phyloP scores from a whole-genome alignment of 2,113 vertebrate species.

The Rhineura floridana region DNA sequence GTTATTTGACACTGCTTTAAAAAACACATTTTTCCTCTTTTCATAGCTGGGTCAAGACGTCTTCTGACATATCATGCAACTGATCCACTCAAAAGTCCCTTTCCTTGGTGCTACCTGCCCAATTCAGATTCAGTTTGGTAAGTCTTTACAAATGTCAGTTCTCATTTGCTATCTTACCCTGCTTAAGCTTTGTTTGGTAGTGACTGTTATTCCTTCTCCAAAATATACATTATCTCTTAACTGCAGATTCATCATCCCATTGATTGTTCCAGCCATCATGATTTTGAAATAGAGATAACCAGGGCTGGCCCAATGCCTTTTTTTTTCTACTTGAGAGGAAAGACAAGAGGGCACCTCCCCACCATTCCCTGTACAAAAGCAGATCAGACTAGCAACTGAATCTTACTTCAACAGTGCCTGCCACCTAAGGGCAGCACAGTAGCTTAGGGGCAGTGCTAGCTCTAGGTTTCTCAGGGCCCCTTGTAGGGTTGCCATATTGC shows the following conservation, averaged over 20 bases:
- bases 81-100: not conserved
- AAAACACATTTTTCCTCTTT: not conserved
- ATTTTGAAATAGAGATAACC: accelerated
- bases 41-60: not conserved
- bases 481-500: too few relatives aligned
- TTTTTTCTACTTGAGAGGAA: too few relatives aligned
- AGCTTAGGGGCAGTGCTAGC: too few relatives aligned
- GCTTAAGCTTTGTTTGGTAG: not conserved
- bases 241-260: not conserved
- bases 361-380: too few relatives aligned
- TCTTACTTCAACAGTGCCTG: too few relatives aligned
- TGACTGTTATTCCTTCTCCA: not conserved
- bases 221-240: not conserved
- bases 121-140: not conserved
- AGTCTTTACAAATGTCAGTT: not conserved
- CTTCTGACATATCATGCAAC: not conserved
- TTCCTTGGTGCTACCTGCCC: not conserved
- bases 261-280: not conserved
- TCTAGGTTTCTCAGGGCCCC: too few relatives aligned
- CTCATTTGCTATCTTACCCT: not conserved
- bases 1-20: not conserved
- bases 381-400: too few relatives aligned
- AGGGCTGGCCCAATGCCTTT: too few relatives aligned
- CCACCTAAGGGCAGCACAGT: too few relatives aligned
- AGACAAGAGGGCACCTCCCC: too few relatives aligned